Base-by-base conservation (phyloP, 2,797 vertebrate species). In the Oryzias sinensis region DNA sequence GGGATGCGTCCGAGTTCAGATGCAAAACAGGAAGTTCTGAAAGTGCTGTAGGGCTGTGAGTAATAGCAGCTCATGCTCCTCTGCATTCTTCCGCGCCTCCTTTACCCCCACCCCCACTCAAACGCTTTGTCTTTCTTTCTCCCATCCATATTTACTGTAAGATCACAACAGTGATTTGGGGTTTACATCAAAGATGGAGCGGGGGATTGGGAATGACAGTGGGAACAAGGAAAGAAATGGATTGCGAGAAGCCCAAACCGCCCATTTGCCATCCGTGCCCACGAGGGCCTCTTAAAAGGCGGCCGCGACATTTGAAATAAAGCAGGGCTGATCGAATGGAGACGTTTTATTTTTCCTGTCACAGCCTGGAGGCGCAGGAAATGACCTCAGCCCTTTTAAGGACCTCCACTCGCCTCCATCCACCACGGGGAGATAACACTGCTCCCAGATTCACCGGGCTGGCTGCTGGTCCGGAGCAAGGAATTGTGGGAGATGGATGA, bases 351-450 rank as follows among this genome's bases (percentile, higher is more conserved):
- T 93, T 82, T 90, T 89, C 73, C 81, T 91, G 81, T 89, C 89
- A 90, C 81, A 90, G 85, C 89, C 37, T 76, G 72, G 84, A 93
- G 91, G 88, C 80, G 92, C 87, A 93, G 94, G 94, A 96, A 96
- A 94, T 95, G 92, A 95, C 93, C 94, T 90, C 59, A 66, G 72
- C 79, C 84, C 52, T 87, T 87, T 91, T 84, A 91, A 94, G 88
- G 91, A 88, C 90, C 90, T 93, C 90, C 82, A 88, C 90, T 95
- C 95, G 93, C 93, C 93, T 37, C 33, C 84, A 74, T 59, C 72
- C 74, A 11, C 76, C 85, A 70, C 87, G 81, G 86, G 88, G 89
- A 79, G 89, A 91, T 94, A 93, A 92, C 83, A 60, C 77, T 70
- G 80, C 76, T 84, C 87, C 82, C 90, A 87, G 87, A 88, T 0